Evolutionary conservation across 2,113 vertebrate species (phyloP), one percentile per base, ranked within the genome.

Genomic region (Natator depressus): DNA sequence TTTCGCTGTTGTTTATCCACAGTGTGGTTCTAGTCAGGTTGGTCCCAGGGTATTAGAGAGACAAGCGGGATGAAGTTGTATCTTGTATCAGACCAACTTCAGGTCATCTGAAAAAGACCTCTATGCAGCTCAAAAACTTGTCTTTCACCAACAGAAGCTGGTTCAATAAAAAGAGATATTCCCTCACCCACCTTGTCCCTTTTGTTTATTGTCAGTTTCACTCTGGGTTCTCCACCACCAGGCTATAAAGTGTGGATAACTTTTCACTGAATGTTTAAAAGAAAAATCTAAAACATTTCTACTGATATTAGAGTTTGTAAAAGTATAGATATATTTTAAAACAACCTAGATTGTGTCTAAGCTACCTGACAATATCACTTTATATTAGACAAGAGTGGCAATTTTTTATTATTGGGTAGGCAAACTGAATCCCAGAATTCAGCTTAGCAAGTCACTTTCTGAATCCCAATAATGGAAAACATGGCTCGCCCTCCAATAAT

Each of bases 341-440:
- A 31, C 50, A 78, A 76, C 1, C 24, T 3, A 83, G 42, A 10
- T 42, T 80, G 16, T 91, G 94, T 46, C 94, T 80, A 80, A 79
- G 19, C 79, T 47, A 8, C 72, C 89, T 47, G 91, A 62, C 94
- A 84, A 62, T 62, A 89, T 95, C 95, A 96, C 94, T 97, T 51
- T 24, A 80, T 88, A 3, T 80, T 54, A 9, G 29, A 69, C 69
- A 42, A 89, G 65, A 87, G 53, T 38, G 19, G 65, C n/a, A 47
- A 81, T 76, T 88, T 84, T 86, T 89, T 79, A 57, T 96, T n/a
- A 86, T 55, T 54, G 38, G 90, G 5, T n/a, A 87, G 94, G 90
- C 42, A 91, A 89, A 65, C 79, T 55, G 2, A 1, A 79, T 8
- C 69, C 49, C 53, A 24, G 1, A 0, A 4, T 62, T 78, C 24